These are phyloP conservation scores for Propithecus deckenii DNA, from an alignment of 2,797 vertebrate species.

Conservation along the genomic window DNA sequence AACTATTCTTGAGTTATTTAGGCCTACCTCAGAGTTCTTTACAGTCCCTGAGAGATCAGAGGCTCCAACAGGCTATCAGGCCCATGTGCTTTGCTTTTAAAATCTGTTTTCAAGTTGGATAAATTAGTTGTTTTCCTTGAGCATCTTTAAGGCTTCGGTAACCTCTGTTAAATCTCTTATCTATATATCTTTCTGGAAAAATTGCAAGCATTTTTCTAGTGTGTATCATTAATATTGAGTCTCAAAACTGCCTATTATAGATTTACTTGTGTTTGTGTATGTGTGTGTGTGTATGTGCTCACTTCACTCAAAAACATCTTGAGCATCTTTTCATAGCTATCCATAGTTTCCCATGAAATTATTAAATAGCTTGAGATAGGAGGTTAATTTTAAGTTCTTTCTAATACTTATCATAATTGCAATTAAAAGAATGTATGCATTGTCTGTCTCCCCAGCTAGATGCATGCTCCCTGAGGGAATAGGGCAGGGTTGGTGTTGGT, in stretches of 20 bases:
- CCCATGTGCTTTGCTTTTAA: not conserved
- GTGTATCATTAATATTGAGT: not conserved
- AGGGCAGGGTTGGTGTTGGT: not conserved
- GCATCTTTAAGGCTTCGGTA: not conserved
- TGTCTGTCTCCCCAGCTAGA: not conserved
- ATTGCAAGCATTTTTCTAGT: not conserved
- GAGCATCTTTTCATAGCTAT: not conserved
- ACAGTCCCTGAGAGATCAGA: not conserved
- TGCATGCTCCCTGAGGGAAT: not conserved
- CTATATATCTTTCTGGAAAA: not conserved
- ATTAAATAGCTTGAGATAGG: not conserved
- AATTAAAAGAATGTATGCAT: not conserved
- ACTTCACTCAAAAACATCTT: not conserved
- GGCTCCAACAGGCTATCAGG: not conserved
- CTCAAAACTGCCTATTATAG: not conserved
- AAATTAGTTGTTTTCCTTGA: slow-evolving; percentile 29
- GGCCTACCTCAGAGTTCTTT: not conserved
- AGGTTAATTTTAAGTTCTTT: not conserved
- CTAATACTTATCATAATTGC: not conserved
- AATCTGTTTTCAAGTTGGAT: not conserved
- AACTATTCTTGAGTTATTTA: not conserved
- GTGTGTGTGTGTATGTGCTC: not conserved
- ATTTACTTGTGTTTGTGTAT: not conserved
- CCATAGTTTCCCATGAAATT: not conserved
- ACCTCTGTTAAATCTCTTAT: not conserved